A percentile compares a stretch with the other conserved stretches of the same genome.
phyloP scores from a whole-genome alignment of 2,888 invertebrate species.

The Drosophila pseudotalamancana region DNA sequence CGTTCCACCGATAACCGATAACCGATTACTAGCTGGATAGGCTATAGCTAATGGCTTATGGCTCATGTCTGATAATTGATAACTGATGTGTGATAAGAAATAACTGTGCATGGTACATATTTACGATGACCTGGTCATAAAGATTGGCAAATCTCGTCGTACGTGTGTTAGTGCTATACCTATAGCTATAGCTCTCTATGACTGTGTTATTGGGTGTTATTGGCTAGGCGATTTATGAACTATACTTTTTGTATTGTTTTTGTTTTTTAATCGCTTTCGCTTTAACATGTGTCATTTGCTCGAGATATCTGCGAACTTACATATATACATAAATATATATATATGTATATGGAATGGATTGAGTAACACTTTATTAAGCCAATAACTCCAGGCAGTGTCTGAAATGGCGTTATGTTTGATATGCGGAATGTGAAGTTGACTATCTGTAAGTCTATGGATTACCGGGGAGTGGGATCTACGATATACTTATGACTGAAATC shows the following conservation, averaged over 20 bases:
- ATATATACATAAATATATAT: neutral
- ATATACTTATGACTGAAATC: too few relatives aligned
- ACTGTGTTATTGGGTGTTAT: conserved; percentile 25
- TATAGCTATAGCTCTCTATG: neutral
- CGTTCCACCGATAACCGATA: conserved; percentile 45
- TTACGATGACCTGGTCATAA: conserved; percentile 26
- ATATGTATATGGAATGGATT: conserved; percentile 39
- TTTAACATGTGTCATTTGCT: conserved; percentile 19
- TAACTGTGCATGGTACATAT: conserved; percentile 39
- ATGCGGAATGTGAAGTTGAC: too few relatives aligned
- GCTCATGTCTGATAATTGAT: conserved; percentile 35
- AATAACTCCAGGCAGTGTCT: too few relatives aligned
- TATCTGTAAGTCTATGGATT: too few relatives aligned
- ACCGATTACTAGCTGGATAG: neutral
- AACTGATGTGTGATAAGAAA: conserved; percentile 9
- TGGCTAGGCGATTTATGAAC: conserved; percentile 14
- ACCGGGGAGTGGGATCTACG: too few relatives aligned
- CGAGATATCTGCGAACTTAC: neutral
- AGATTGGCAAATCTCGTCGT: conserved; percentile 17
- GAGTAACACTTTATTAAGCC: conserved; percentile 53
- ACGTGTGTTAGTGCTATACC: neutral
- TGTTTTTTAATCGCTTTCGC: conserved; percentile 17
- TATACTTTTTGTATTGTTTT: conserved; percentile 19
- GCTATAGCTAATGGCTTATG: neutral
- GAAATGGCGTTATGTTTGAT: too few relatives aligned